Percentiles rank a stretch among this genome's conserved stretches.
These are phyloP conservation scores for Drosophila sturtevanti DNA, from an alignment of 1,140 invertebrate genomes.

Conservation along the genomic window DNA sequence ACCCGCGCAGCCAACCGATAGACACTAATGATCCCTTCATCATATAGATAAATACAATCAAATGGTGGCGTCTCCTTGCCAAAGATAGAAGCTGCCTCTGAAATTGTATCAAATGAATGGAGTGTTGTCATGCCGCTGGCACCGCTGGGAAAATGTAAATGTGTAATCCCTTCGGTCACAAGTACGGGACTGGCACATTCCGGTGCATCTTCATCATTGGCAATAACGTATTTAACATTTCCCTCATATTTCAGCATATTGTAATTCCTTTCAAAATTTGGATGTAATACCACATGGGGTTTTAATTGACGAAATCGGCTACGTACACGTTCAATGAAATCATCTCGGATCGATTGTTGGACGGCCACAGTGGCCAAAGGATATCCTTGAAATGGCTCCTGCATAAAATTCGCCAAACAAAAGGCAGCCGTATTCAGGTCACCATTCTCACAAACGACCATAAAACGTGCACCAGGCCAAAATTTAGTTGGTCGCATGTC, in stretches of 20 bases:
- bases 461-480: conserved; percentile 53
- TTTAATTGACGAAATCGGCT: conserved; percentile 54
- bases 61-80: conserved; percentile 33
- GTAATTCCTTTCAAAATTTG: conserved; percentile 35
- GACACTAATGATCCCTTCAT: conserved; percentile 42
- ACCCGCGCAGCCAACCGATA: conserved; percentile 34
- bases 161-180: conserved; percentile 44
- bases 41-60: conserved; percentile 44
- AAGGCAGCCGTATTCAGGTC: conserved; percentile 52
- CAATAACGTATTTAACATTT: conserved; percentile 43
- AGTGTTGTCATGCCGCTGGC: conserved; percentile 49
- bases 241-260: conserved; percentile 18
- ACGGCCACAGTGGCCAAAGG: conserved; percentile 57
- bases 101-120: conserved; percentile 31
- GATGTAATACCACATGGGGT: conserved; percentile 59
- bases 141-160: conserved; percentile 50
- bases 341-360: conserved; percentile 40
- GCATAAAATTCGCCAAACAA: conserved; percentile 53
- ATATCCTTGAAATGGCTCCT: conserved; percentile 53
- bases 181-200: conserved; percentile 57
- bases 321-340: conserved; percentile 47
- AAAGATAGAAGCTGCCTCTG: conserved; percentile 20
- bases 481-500: conserved; percentile 15
- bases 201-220: conserved; percentile 43
- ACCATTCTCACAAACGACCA: conserved; percentile 45